Evolutionary conservation across 2,888 invertebrate genomes (phyloP).

Genomic region (Emmelina monodactyla): DNA sequence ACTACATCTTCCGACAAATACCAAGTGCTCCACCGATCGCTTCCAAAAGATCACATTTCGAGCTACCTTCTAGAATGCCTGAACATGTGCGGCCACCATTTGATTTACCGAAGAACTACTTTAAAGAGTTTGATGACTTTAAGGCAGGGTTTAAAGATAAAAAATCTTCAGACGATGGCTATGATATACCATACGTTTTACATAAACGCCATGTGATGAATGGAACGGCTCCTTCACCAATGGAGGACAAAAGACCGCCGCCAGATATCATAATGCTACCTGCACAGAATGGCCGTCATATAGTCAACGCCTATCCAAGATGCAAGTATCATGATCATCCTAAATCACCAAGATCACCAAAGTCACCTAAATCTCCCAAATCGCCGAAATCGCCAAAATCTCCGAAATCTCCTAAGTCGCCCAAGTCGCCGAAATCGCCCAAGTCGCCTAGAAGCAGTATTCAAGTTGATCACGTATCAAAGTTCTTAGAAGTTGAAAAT

Average conservation of each 20-base stretch:
- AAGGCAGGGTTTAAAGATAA: constrained; percentile 63
- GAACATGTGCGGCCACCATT: constrained; percentile 72
- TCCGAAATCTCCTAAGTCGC: constrained; percentile 69
- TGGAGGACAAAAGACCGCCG: constrained; percentile 47
- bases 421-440: constrained; percentile 63
- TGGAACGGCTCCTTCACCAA: constrained; percentile 74
- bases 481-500: constrained; percentile 60
- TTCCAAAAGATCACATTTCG: constrained; percentile 75
- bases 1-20: constrained; percentile 79
- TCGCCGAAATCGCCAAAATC: constrained; percentile 72
- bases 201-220: constrained; percentile 88
- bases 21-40: constrained; percentile 77
- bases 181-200: constrained; percentile 83
- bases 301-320: constrained; percentile 51
- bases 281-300: constrained; percentile 52
- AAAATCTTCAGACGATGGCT: constrained; percentile 60
- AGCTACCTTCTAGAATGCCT: constrained; percentile 60
- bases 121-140: constrained; percentile 71
- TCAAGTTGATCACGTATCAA: constrained; percentile 42
- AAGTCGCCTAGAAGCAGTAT: constrained; percentile 56
- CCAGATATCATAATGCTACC: constrained; percentile 56
- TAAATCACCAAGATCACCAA: constrained; percentile 54
- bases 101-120: constrained; percentile 76
- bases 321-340: constrained; percentile 62
- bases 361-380: constrained; percentile 64